Base-by-base conservation (phyloP, 2,797 vertebrate species). In the Sylvia borin region DNA sequence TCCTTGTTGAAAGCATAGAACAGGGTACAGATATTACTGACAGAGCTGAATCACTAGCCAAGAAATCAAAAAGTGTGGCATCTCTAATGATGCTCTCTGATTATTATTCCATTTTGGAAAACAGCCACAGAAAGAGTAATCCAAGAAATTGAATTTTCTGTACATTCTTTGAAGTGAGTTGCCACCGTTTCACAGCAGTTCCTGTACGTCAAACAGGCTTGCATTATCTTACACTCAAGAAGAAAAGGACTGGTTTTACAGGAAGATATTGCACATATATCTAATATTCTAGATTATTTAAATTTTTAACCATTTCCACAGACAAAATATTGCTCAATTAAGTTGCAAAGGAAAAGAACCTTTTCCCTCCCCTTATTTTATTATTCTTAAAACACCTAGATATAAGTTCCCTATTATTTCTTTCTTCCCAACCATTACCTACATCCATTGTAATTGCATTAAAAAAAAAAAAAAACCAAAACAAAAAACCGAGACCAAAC, bases 21-120 rank as follows among this genome's bases (percentile, higher is more conserved):
- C 47, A 92, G 26, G 45, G 3, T 93, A 91, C 32, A 86, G 48
- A 76, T 85, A 67, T 36, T 83, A 87, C 42, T 73, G 68, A 87
- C 43, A 80, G 55, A 72, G 38, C 40, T 76, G 89, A 95, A 91
- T 71, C 50, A 72, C 72, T 75, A 94, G 21, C 70, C 58, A 92
- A 74, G 89, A 95, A 93, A 92, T 71, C 53, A 93, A 94, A 93
- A 96, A 70, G 12, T 60, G 51, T 13, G 5, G 42, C 34, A 95
- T 86, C 17, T 90, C 53, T 50, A 81, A 50, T 57, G 31, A 92
- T 88, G 53, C 70, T 79, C 60, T 55, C 47, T 92, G 65, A 84
- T 96, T 90, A 77, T 96, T 95, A 94, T 95, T 96, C 65, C 51
- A 90, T 92, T 95, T 80, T 68, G 48, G 94, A 89, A 92, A 95